phyloP scores from a whole-genome alignment of 2,888 invertebrate genomes.

The Zaprionus obscuricornis region DNA sequence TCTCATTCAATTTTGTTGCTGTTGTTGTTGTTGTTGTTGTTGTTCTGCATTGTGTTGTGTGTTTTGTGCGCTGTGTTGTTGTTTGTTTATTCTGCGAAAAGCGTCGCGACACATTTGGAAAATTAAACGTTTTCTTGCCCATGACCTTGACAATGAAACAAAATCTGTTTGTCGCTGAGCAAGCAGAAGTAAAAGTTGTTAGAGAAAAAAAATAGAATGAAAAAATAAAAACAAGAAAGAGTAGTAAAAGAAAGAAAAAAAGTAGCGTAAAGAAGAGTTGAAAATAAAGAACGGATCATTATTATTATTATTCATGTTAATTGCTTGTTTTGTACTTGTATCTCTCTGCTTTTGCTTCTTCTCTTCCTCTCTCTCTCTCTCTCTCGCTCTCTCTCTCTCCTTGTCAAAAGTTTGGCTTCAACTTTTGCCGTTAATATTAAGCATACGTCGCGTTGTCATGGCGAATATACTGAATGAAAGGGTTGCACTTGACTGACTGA shows the following conservation, averaged over 20 bases:
- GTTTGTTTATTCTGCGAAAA: no score
- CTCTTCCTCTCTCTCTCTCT: slow-evolving; percentile 6
- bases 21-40: slow-evolving; percentile 26
- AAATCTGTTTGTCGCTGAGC: no score
- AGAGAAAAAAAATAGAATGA: no score
- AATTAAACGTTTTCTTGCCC: slow-evolving; percentile 43
- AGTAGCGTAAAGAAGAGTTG: not conserved
- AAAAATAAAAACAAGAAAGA: not conserved
- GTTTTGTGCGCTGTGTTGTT: no score
- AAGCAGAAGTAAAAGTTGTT: no score
- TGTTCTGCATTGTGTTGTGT: not conserved
- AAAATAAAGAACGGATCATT: slow-evolving; percentile 32
- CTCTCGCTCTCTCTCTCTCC: no score
- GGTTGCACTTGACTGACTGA: slow-evolving; percentile 53
- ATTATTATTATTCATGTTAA: slow-evolving; percentile 65
- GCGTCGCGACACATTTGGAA: slow-evolving; percentile 43
- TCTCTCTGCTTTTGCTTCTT: slow-evolving; percentile 40
- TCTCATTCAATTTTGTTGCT: no score
- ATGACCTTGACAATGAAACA: not conserved
- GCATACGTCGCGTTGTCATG: slow-evolving; percentile 67
- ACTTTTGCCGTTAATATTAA: slow-evolving; percentile 50
- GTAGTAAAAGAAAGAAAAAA: not conserved
- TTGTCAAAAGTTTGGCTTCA: slow-evolving; percentile 25
- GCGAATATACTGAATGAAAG: slow-evolving; percentile 42
- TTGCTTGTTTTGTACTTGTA: slow-evolving; percentile 64